Base-by-base conservation (phyloP, 2,797 vertebrate species). In the Xenentodon cancila region DNA sequence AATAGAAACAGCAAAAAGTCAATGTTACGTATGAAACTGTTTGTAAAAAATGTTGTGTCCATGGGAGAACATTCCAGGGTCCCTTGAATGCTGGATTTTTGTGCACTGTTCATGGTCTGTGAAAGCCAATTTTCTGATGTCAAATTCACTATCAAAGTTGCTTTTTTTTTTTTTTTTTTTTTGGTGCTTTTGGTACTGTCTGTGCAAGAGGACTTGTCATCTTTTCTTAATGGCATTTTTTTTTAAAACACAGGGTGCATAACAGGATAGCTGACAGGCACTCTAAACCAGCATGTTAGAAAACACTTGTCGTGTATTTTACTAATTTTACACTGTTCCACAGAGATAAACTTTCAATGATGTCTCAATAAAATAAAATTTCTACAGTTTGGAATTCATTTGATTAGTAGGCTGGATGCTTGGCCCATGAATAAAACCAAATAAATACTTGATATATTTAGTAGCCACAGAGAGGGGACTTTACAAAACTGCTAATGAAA, bases 201-300 rank as follows among this genome's bases (percentile, higher is more conserved):
- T 84, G 76, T 59, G 75, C 77, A 59, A 89, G 82, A 91, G 84
- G 88, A 87, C 79, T 88, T 77, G 84, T 79, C 73, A 79, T 75
- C 71, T 61, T 67, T 75, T 77, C 77, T 77, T 84, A n/a, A n/a
- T n/a, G n/a, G 89, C 89, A 82, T 64, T 71, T 76, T 27, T 27
- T 27, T 27, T 27, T 27, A 27, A 7, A 92, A 89, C 87, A 91
- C 88, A 91, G 84, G 80, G 77, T 63, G 77, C 73, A 79, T 73
- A 84, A 83, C 79, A 82, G 75, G 71, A 62, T 73, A 72, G 81
- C 81, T 88, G 88, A 89, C 86, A 86, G 81, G 76, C 81, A 86
- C 78, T 84, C 87, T 82, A 78, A 80, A 66, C 73, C 78, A 84
- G 84, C 92, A 91, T 92, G 91, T 81, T 89, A 55, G 71, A 81